phyloP scores from a whole-genome alignment of 2,888 invertebrate species.

The Myopa testacea region DNA sequence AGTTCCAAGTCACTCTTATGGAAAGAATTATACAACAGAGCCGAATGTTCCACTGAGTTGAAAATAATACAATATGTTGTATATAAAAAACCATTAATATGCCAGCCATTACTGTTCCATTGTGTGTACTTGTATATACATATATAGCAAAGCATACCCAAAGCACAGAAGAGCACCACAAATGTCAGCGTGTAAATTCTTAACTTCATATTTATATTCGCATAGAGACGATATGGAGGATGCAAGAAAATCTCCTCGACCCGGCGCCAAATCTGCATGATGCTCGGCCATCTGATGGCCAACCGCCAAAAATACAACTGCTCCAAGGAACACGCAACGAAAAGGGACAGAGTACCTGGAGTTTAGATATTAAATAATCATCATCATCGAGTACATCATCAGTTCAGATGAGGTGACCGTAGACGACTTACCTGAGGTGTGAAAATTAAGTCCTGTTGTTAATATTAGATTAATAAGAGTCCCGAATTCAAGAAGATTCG shows the following conservation, averaged over 20 bases:
- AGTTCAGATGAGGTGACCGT: no score
- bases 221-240: conserved; percentile 61
- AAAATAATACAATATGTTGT: not conserved
- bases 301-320: conserved; percentile 63
- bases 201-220: conserved; percentile 57
- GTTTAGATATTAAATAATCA: not conserved
- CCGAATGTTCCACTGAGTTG: conserved; percentile 58
- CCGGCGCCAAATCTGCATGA: conserved; percentile 60
- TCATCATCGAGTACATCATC: no score
- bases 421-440: conserved; percentile 55
- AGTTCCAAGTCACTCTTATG: conserved; percentile 57
- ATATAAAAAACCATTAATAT: no score
- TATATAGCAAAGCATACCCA: conserved; percentile 51
- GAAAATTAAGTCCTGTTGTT: conserved; percentile 55
- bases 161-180: conserved; percentile 56
- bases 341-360: conserved; percentile 56
- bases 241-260: conserved; percentile 63
- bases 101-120: no score
- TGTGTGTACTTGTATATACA: no score
- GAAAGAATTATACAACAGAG: conserved; percentile 56
- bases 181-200: conserved; percentile 56
- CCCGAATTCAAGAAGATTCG: conserved; percentile 59
- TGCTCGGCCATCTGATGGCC: conserved; percentile 62
- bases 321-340: conserved; percentile 59
- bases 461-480: conserved; percentile 53